Evolutionary conservation across 2,888 invertebrate genomes (phyloP), one percentile per base, ranked within the genome.

Genomic region (Amiota communis): DNA sequence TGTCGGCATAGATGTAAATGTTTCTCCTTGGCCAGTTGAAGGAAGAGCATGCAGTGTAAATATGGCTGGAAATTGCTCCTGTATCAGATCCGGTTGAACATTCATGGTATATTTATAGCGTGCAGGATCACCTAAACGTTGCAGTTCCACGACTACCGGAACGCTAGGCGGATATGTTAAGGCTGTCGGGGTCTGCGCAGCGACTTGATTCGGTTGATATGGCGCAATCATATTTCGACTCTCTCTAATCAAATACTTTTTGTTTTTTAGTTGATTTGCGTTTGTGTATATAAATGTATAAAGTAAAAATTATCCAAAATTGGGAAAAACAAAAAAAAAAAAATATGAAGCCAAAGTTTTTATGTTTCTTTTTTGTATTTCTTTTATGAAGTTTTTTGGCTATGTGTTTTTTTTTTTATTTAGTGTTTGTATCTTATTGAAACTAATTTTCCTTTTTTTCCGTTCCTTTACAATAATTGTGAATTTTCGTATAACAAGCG

Each of bases 111-210:
- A 84, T 64, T 76, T 77, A 53, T 78, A 72, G 20, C 77, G 13
- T 10, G 63, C 56, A 15, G 76, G 8, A 9, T 84, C 76, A 12
- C 76, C 79, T 10, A 51, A 8, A 17, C 79, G 74, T 1, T 79
- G 79, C 68, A 83, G 23, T 65, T 83, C 83, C 63, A 83, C 83
- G 8, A 83, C 59, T 49, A 83, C 78, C 0, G 84, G 81, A 51
- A 83, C 57, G 71, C 57, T 17, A 8, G 76, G 78, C 73, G 78
- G 78, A 1, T 81, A 76, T 75, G 81, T 20, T 0, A 69, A 15
- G 0, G 75, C 57, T 1, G 83, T 78, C 71, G 72, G 12, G 70
- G 49, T 76, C 67, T 80, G 82, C 51, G 80, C 53, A 1, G 81
- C 83, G 15, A 84, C 77, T 72, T 77, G 74, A 70, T 84, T 49